phyloP scores from a whole-genome alignment of 2,888 invertebrate genomes.

The Drosophila emarginata region DNA sequence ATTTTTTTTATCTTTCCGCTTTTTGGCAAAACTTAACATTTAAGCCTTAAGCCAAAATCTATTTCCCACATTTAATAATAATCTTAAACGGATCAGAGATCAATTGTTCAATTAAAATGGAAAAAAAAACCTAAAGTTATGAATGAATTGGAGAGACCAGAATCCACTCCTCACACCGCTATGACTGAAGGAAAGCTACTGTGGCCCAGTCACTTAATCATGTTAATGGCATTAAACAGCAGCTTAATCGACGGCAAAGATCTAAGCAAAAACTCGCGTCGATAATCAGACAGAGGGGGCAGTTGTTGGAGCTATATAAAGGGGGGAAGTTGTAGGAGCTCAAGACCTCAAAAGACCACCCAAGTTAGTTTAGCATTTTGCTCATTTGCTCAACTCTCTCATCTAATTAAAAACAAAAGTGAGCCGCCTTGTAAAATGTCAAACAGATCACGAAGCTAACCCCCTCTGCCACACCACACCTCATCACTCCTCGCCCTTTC shows the following conservation, averaged over 20 bases:
- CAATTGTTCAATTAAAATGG: slow-evolving; percentile 72
- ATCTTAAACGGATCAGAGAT: slow-evolving; percentile 63
- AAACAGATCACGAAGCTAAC: slow-evolving; percentile 67
- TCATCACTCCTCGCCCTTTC: neutral
- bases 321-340: slow-evolving; percentile 14
- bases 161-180: neutral
- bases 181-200: neutral
- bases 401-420: slow-evolving; percentile 75
- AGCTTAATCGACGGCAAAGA: slow-evolving; percentile 76
- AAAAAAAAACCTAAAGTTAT: slow-evolving; percentile 49
- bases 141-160: slow-evolving; percentile 54
- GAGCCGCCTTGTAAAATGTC: slow-evolving; percentile 73
- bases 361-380: slow-evolving; percentile 24
- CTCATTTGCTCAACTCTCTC: slow-evolving; percentile 18
- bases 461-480: no score
- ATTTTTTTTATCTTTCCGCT: neutral
- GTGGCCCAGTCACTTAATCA: slow-evolving; percentile 61
- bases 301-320: neutral
- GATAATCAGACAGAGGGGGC: slow-evolving; percentile 54
- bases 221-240: slow-evolving; percentile 77
- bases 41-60: neutral
- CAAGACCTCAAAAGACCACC: slow-evolving; percentile 45
- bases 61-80: slow-evolving; percentile 19
- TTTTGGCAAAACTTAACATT: neutral
- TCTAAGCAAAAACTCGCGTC: slow-evolving; percentile 67